phyloP scores from a whole-genome alignment of 2,888 invertebrate species.

The Gortyna flavago region DNA sequence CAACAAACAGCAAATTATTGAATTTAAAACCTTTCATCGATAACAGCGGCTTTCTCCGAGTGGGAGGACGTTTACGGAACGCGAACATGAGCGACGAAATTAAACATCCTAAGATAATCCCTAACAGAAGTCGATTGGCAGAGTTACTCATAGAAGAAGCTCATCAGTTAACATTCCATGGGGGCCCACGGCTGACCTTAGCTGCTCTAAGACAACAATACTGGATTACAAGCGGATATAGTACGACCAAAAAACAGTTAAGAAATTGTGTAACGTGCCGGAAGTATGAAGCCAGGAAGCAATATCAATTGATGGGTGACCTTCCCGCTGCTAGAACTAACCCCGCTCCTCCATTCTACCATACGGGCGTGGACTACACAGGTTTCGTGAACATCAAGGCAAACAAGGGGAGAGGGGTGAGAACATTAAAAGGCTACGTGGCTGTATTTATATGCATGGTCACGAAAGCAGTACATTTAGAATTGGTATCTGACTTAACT shows the following conservation, averaged over 20 bases:
- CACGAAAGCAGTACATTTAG: background rate
- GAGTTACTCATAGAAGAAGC: background rate
- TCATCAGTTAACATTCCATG: constrained; percentile 1
- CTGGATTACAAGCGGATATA: constrained; percentile 1
- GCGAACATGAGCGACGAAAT: too few relatives aligned
- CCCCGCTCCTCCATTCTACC: background rate
- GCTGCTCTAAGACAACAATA: background rate
- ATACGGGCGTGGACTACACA: background rate
- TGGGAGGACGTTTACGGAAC: background rate
- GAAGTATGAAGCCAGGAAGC: too few relatives aligned
- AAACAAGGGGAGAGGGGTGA: background rate
- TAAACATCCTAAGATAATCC: constrained; percentile 8
- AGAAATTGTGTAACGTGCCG: background rate
- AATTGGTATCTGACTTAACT: background rate
- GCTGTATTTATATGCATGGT: background rate
- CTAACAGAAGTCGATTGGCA: background rate
- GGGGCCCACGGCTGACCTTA: background rate
- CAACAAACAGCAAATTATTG: background rate
- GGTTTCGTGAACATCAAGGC: background rate
- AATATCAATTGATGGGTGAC: constrained; percentile 11
- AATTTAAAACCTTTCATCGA: constrained; percentile 2
- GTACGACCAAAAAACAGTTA: background rate
- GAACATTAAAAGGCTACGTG: background rate
- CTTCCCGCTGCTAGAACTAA: background rate
- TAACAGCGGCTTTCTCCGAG: background rate